Base-by-base conservation (phyloP, 2,113 vertebrate genomes). In the Caloenas nicobarica region DNA sequence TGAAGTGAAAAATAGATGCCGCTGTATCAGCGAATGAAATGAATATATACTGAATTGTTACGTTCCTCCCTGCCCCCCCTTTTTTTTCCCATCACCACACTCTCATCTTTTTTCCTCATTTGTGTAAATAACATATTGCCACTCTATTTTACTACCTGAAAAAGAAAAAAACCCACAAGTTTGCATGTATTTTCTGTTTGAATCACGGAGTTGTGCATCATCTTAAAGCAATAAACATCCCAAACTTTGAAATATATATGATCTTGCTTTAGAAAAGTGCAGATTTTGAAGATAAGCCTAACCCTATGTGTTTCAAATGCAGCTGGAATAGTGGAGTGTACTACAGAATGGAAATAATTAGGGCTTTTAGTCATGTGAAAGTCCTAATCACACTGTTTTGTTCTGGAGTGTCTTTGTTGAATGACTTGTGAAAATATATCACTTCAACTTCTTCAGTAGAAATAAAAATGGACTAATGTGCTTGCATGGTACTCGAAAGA, bases 401-500 rank as follows among this genome's bases (percentile, higher is more conserved):
- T n/a, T 9, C 60, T 46, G 22, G 50, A 64, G 8, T 34, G 48
- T 38, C 36, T 87, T 76, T 60, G 50, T 42, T 38, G 60, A 60
- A 64, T 65, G 54, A 8, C 11, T 65, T 88, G 34, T 60, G 64
- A 88, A 84, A 69, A 64, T 21, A 25, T 8, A 58, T n/a, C 40
- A 51, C 34, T 69, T 48, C 33, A 77, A 11, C 14, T 89, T 69
- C n/a, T 82, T 56, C 10, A 8, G 10, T 36, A 48, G 26, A 2
- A 2, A n/a, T 57, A 18, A 69, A 91, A 74, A 56, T 40, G 44
- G 38, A 74, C 3, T 5, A 56, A 74, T 0, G 0, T 56, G 23
- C 22, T 82, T 88, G 26, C 23, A 22, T 6, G 42, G 42, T 31
- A 48, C 48, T 53, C 74, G 31, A 61, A 64, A 89, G 38, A 82